Evolutionary conservation across 2,113 vertebrate species (phyloP).

Genomic region (Petromus typicus): DNA sequence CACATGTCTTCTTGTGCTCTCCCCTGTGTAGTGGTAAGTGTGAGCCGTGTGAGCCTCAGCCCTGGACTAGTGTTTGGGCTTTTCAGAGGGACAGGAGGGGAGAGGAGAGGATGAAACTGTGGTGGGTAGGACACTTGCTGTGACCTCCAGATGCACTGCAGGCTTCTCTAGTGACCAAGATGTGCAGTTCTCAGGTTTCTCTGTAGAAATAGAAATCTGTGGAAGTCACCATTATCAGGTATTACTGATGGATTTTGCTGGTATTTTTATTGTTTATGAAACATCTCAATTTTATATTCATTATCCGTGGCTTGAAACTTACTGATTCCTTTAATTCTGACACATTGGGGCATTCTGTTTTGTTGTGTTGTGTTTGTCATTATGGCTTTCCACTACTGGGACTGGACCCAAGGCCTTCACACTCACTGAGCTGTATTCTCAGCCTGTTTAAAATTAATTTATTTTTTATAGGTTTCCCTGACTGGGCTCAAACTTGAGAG

Average conservation of each 20-base stretch:
- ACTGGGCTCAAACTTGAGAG: not conserved
- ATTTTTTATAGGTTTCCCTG: not conserved
- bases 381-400: not conserved
- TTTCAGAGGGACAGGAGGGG: not conserved
- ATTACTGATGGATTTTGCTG: not conserved
- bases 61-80: not conserved
- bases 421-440: not conserved
- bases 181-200: not conserved
- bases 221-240: not conserved
- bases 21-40: not conserved
- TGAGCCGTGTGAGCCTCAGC: not conserved
- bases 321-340: not conserved
- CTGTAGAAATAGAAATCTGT: not conserved
- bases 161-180: not conserved
- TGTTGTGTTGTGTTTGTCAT: not conserved
- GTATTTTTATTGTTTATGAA: not conserved
- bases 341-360: not conserved
- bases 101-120: not conserved
- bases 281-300: not conserved
- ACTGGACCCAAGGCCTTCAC: not conserved
- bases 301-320: not conserved
- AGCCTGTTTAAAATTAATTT: not conserved
- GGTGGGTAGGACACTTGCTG: not conserved
- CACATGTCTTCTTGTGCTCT: not conserved
- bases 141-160: not conserved